These are phyloP conservation scores for Pseudorectes ferrugineus DNA, from an alignment of 2,113 vertebrate genomes.

Conservation along the genomic window DNA sequence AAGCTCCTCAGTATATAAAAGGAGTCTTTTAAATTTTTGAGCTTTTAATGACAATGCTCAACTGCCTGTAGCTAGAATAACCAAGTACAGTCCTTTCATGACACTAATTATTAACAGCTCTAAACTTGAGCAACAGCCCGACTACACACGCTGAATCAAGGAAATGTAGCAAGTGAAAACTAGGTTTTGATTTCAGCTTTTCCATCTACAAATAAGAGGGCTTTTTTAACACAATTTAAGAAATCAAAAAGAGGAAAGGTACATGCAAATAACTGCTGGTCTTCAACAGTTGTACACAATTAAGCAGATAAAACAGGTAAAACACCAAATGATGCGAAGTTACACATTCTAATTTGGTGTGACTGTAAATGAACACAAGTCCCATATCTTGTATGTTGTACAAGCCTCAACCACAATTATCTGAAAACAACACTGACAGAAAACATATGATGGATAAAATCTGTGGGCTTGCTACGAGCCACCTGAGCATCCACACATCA, in stretches of 20 bases:
- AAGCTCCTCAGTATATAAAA: not conserved
- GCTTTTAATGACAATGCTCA: not conserved
- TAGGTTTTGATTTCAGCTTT: not conserved
- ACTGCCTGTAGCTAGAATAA: not conserved
- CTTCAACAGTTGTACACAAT: not conserved
- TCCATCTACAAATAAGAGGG: not conserved
- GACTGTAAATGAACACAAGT: not conserved
- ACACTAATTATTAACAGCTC: not conserved
- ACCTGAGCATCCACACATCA: not conserved
- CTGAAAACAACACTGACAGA: not conserved
- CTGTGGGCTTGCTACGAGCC: not conserved
- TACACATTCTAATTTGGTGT: not conserved
- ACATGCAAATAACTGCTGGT: not conserved
- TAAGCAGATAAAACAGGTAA: not conserved
- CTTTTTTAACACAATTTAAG: not conserved
- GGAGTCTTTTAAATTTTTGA: not conserved
- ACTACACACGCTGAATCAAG: rapidly evolving
- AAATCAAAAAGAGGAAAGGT: not conserved
- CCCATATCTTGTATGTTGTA: not conserved
- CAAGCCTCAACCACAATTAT: not conserved
- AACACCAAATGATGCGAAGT: not conserved
- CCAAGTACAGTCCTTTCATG: not conserved
- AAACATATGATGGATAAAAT: not conserved
- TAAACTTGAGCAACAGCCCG: not conserved
- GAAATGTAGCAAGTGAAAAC: not conserved